Evolutionary conservation across 2,113 vertebrate species (phyloP), one percentile per base, ranked within the genome.

Genomic region (Melanerpes formicivorus): DNA sequence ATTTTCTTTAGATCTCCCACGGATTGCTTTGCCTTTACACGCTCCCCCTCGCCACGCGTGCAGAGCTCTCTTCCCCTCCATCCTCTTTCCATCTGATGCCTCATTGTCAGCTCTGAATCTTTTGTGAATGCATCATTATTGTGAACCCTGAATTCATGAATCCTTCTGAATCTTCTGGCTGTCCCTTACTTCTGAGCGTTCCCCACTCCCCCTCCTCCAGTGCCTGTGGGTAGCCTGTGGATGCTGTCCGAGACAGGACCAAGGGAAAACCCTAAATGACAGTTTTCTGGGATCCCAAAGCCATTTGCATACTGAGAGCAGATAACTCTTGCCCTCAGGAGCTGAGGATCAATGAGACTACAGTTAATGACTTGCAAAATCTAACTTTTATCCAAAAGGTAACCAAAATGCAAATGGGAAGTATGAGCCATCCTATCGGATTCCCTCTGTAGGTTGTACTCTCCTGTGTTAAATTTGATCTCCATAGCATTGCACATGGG

Each of bases 21-120:
- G 94, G 95, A 80, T 90, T 88, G 77, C 95, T 93, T 97, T 97
- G 90, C 64, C 87, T 84, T 83, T 93, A 80, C 78, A 84, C 75
- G 79, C 60, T 92, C 84, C 93, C 71, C 46, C 30, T 44, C 91
- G 95, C 95, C 89, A 97, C 96, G 60, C 18, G 22, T 93, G 96
- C 95, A 88, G 93, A 80, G 75, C 71, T 92, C 50, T 95, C 91
- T 95, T 93, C 91, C 86, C 6, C 88, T 89, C 80, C 5, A 2
- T 95, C 91, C 81, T 81, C 60, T 93, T 92, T 80, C 88, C 94
- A 93, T 95, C 79, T 52, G 11, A 58, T 62, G 69, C 82, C 50
- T 96, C 91, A 84, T 14, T 92, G 58, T 95, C 63, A 88, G 79
- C 82, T 93, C 76, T 93, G 81, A 79, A 71, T 95, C 93, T 89